Base-by-base conservation (phyloP, 2,113 vertebrate genomes). In the Willisornis vidua region DNA sequence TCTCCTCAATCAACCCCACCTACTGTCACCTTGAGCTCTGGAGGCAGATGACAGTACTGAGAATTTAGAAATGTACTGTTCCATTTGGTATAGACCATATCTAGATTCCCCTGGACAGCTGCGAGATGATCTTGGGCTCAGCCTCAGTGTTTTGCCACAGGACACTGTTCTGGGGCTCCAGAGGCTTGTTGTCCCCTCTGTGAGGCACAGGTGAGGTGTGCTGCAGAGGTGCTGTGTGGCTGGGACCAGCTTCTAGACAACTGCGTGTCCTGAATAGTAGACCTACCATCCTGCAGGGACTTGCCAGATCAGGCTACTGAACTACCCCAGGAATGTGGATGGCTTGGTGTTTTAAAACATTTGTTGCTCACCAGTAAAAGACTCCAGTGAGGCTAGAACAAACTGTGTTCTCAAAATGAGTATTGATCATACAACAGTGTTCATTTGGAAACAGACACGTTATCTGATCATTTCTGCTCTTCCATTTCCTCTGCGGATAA, bases 111-210 rank as follows among this genome's bases (percentile, higher is more conserved):
- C 43, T 14, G 31, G 0, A 4, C 9, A 49, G 61, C 41, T 65
- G 51, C 61, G 41, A 78, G 22, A 8, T 35, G 25, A 20, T 33
- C 28, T 22, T 20, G n/a, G 57, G 29, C 52, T 73, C 3, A 1
- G 43, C 15, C 39, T n/a, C 12, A 20, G 29, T 14, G 39, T 45
- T 37, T 51, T 3, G 1, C 13, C 62, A 18, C 6, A 13, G 2
- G 5, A 19, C 1, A 9, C 45, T 3, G 16, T 14, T 63, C 28
- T 6, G 0, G 31, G 19, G 48, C 55, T 65, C 37, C 24, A 11
- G 41, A 28, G 28, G 9, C 6, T 61, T 12, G 5, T 5, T 24
- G 29, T 22, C 28, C 62, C 48, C 15, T n/a, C 22, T 17, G 1
- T 4, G 39, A 17, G 31, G 16, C 33, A 25, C 19, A 2, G 0